A percentile compares a stretch with the other conserved stretches of the same genome.
Conservation (phyloP, 2,888 invertebrate species). For the Lepidonotus clava region DNA sequence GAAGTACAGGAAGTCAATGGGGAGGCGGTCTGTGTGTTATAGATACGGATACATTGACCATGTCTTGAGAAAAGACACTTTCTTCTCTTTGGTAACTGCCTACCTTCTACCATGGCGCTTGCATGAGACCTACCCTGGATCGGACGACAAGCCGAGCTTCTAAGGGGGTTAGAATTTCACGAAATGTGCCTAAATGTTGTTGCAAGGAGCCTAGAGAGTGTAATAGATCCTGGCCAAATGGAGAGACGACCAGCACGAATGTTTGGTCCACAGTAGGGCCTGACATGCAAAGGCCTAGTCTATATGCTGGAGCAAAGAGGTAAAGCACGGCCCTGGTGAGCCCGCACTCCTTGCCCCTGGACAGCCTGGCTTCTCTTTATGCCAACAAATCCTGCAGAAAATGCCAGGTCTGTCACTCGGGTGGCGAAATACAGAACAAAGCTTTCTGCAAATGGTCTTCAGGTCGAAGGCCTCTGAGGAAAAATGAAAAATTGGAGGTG, state of each 20-base stretch:
- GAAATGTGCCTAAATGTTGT: slow-evolving; percentile 19
- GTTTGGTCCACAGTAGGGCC: not conserved
- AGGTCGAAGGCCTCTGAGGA: too few relatives aligned
- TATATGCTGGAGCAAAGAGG: not conserved
- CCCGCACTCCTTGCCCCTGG: too few relatives aligned
- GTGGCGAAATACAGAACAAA: too few relatives aligned
- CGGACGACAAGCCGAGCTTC: not conserved
- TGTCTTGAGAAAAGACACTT: not conserved
- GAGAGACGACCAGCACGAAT: slow-evolving; percentile 10
- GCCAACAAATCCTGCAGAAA: too few relatives aligned
- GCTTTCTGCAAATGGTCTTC: too few relatives aligned
- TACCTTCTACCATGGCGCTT: not conserved
- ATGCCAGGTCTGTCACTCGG: too few relatives aligned
- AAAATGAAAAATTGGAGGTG: too few relatives aligned
- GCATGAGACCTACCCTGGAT: not conserved
- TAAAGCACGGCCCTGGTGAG: too few relatives aligned
- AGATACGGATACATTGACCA: not conserved
- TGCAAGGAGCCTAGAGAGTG: not conserved
- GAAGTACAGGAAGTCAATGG: too few relatives aligned
- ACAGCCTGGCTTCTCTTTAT: too few relatives aligned
- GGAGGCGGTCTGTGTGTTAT: not conserved
- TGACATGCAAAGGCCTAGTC: slow-evolving; percentile 6
- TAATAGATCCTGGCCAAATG: slow-evolving; percentile 6
- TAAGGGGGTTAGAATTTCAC: slow-evolving; percentile 8
- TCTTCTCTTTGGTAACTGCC: not conserved